phyloP scores from a whole-genome alignment of 2,113 vertebrate genomes.

The Gobiocypris rarus region DNA sequence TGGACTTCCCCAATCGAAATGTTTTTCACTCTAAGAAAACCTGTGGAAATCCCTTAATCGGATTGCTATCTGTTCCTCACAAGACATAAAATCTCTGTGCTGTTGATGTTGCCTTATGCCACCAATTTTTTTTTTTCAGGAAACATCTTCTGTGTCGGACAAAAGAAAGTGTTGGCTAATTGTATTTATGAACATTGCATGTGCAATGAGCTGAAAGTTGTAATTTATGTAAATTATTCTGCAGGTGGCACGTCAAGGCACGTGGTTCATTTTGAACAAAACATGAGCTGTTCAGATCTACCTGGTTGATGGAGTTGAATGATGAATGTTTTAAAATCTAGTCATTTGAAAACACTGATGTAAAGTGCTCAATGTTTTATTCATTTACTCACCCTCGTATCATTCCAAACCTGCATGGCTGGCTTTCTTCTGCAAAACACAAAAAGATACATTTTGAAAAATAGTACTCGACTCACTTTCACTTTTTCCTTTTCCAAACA shows the following conservation, averaged over 20 bases:
- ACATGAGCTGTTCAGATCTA: not conserved
- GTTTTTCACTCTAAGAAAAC: conserved; percentile 15
- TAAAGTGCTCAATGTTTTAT: not conserved
- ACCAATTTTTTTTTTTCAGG: not conserved
- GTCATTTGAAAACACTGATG: not conserved
- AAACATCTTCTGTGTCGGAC: not conserved
- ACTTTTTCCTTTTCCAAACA: not conserved
- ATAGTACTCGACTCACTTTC: too few relatives aligned
- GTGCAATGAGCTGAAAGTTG: not conserved
- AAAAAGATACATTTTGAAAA: not conserved
- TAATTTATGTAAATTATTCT: conserved; percentile 6
- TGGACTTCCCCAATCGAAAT: not conserved
- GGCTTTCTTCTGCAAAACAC: not conserved
- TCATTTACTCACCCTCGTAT: not conserved
- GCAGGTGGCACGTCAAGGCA: not conserved
- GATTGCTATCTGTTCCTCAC: conserved; percentile 1
- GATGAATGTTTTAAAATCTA: not conserved
- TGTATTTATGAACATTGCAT: not conserved
- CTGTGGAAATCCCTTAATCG: conserved; percentile 19
- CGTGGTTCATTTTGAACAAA: not conserved
- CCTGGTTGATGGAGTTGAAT: conserved; percentile 11
- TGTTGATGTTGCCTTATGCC: not conserved
- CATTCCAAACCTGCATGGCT: not conserved
- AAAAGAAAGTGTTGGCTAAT: not conserved
- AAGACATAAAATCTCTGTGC: not conserved